Conservation (phyloP, 53 echinoderm and acorn worm genomes). For the Patiria pectinifera region DNA sequence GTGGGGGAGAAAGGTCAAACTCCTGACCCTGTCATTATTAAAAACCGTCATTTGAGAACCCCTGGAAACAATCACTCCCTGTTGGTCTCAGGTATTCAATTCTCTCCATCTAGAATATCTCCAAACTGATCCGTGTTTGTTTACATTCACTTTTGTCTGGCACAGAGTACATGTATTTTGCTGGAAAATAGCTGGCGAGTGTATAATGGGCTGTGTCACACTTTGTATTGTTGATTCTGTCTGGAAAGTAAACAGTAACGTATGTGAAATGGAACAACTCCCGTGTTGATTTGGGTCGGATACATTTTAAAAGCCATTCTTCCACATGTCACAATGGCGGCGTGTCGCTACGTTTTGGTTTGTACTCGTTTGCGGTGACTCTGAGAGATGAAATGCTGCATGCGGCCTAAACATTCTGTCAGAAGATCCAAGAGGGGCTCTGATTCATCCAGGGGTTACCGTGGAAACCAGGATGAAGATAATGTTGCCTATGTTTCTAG, state of each 20-base stretch:
- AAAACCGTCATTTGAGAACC: constrained; percentile 1
- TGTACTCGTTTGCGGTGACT: not conserved
- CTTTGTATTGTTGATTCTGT: constrained; percentile 21
- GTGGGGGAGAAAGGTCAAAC: not conserved
- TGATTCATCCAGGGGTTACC: constrained; percentile 19
- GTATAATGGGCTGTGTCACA: not conserved
- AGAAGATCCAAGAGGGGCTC: constrained; percentile 19
- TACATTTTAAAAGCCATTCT: not conserved
- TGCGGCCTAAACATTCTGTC: constrained; percentile 14
- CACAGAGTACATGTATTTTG: not conserved
- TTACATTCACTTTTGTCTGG: not conserved
- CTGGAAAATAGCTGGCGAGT: not conserved
- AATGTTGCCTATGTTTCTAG: constrained; percentile 8
- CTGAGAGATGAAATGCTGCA: constrained; percentile 38
- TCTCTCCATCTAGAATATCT: not conserved
- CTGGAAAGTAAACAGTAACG: constrained; percentile 18
- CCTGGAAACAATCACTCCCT: constrained; percentile 25
- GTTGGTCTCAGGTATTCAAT: constrained; percentile 38
- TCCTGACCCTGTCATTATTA: constrained; percentile 3
- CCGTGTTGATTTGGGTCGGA: not conserved
- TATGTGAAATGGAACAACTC: not conserved
- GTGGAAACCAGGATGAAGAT: constrained; percentile 18
- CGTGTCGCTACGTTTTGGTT: not conserved
- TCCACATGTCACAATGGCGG: constrained; percentile 2
- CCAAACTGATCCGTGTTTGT: constrained; percentile 33